These are phyloP conservation scores for Chionomys nivalis DNA, from an alignment of 2,113 vertebrate genomes.

Conservation along the genomic window DNA sequence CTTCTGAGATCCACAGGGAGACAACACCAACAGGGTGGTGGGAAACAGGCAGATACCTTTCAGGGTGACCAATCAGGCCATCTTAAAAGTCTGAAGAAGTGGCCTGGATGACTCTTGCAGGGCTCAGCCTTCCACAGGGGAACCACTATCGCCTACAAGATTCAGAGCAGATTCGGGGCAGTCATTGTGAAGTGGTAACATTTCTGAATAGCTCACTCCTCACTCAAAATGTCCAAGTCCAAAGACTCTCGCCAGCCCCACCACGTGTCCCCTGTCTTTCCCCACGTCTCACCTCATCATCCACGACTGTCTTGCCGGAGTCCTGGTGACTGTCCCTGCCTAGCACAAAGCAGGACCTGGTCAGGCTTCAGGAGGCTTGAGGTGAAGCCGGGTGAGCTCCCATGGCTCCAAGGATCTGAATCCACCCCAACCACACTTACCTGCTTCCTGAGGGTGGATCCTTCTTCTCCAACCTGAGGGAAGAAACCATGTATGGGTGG, in stretches of 20 bases:
- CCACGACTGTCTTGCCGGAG: accelerated
- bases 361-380: neutral
- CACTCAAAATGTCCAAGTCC: neutral
- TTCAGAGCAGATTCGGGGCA: neutral
- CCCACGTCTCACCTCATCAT: neutral
- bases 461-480: neutral
- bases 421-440: neutral
- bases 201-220: neutral
- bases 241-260: neutral
- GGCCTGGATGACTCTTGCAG: accelerated
- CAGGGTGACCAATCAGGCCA: accelerated
- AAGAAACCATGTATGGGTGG: neutral
- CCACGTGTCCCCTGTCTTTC: too few species aligned
- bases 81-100: accelerated
- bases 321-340: neutral
- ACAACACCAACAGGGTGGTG: neutral
- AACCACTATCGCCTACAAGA: neutral
- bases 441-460: neutral
- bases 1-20: neutral
- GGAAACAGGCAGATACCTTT: neutral
- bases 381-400: neutral
- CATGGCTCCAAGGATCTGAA: neutral
- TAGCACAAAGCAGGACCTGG: neutral
- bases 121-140: accelerated
- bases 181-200: neutral